phyloP scores from a whole-genome alignment of 2,888 invertebrate species.

The Lasius platythorax region DNA sequence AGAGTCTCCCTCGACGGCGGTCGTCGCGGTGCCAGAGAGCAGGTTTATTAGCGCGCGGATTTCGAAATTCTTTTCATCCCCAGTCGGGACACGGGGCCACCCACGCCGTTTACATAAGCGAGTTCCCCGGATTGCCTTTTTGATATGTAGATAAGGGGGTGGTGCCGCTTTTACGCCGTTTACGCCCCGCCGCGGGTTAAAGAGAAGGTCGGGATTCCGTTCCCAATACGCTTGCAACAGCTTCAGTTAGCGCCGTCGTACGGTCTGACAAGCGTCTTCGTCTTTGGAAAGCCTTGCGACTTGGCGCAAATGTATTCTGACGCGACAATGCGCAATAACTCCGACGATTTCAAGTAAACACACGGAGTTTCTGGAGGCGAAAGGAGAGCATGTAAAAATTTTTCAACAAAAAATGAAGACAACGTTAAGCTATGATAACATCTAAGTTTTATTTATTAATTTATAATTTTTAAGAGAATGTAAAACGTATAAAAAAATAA shows the following conservation, averaged over 20 bases:
- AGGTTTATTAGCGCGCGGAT: constrained; percentile 86
- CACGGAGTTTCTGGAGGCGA: not conserved
- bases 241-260: constrained; percentile 50
- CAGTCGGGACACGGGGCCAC: constrained; percentile 79
- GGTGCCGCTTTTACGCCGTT: constrained; percentile 84
- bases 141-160: constrained; percentile 86
- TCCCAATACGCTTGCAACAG: constrained; percentile 61
- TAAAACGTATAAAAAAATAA: not conserved
- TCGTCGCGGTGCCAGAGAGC: constrained; percentile 77
- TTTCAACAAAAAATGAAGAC: not conserved
- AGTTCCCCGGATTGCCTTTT: constrained; percentile 86
- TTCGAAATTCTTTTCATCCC: constrained; percentile 85
- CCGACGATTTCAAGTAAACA: constrained; percentile 2
- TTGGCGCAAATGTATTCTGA: constrained; percentile 33
- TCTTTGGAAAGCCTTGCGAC: constrained; percentile 46
- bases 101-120: constrained; percentile 85
- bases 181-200: constrained; percentile 79
- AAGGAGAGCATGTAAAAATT: not conserved
- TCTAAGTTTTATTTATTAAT: not conserved
- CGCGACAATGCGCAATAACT: constrained; percentile 36
- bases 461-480: not conserved
- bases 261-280: constrained; percentile 52
- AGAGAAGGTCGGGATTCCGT: constrained; percentile 55
- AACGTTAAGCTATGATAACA: not conserved
- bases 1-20: constrained; percentile 73